phyloP scores from a whole-genome alignment of 2,888 invertebrate species.

The Encarsia formosa region DNA sequence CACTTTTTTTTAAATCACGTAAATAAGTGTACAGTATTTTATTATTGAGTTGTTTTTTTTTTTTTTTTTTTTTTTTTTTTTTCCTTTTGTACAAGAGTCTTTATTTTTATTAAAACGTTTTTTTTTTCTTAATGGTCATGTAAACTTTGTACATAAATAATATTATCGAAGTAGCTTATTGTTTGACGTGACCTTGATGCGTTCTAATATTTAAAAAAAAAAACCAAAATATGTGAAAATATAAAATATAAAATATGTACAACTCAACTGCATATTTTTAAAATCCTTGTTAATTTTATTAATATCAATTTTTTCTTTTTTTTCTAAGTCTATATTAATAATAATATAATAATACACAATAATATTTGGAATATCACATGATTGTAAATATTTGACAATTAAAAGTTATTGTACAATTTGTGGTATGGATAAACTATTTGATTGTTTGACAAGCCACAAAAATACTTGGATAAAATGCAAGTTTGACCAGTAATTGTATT shows the following conservation, averaged over 20 bases:
- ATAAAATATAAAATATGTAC: conserved; percentile 11
- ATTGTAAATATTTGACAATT: conserved; percentile 14
- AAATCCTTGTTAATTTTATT: conserved; percentile 24
- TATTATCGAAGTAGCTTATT: conserved; percentile 34
- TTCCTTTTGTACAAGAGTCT: conserved; percentile 13
- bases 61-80: conserved; percentile 4
- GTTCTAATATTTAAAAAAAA: conserved; percentile 15
- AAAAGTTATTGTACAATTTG: conserved; percentile 20
- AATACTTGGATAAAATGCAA: conserved; percentile 20
- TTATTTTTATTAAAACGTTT: conserved; percentile 14
- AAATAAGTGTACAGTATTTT: conserved; percentile 9
- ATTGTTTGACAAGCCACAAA: conserved; percentile 11
- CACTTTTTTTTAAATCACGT: too few species aligned
- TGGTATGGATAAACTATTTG: conserved; percentile 6
- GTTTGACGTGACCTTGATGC: conserved; percentile 10
- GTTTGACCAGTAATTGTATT: conserved; percentile 2
- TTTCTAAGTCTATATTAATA: conserved; percentile 16
- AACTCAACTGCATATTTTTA: conserved; percentile 14
- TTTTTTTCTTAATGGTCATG: conserved; percentile 35
- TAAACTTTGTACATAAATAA: conserved; percentile 45
- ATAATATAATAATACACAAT: conserved; percentile 6
- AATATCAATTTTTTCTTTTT: conserved; percentile 13
- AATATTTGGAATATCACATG: conserved; percentile 23
- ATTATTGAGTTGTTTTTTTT: too few species aligned
- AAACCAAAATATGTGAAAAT: conserved; percentile 14